Conservation (phyloP, 2,888 invertebrate species). For the Phanerotoma sp. region DNA sequence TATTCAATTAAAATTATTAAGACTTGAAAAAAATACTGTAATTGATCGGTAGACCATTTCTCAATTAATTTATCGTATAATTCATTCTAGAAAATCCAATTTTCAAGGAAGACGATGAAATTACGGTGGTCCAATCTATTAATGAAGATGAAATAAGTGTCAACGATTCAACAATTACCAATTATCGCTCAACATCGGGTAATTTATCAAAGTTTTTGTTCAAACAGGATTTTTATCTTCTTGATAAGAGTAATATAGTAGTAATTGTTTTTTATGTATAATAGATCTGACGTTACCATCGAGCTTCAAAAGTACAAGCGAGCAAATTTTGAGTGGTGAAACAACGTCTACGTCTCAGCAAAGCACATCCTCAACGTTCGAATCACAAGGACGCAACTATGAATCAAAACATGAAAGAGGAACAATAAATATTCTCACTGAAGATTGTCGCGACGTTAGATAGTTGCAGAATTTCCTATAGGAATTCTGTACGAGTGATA, state of each 20-base stretch:
- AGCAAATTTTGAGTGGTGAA: not conserved
- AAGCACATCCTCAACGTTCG: constrained; percentile 1
- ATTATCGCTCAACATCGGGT: not conserved
- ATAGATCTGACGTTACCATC: constrained; percentile 6
- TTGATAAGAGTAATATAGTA: not conserved
- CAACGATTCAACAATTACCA: not conserved
- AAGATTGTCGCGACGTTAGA: constrained; percentile 17
- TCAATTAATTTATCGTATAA: not conserved
- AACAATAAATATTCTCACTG: constrained; percentile 15
- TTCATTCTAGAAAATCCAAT: not conserved
- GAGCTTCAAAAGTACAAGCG: not conserved
- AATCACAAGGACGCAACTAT: constrained; percentile 1
- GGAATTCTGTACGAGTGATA: too few species aligned
- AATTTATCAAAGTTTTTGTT: not conserved
- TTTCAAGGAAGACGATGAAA: not conserved
- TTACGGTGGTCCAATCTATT: not conserved
- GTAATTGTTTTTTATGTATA: not conserved
- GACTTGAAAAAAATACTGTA: not conserved
- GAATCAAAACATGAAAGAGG: constrained; percentile 15
- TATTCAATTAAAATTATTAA: not conserved
- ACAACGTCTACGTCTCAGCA: constrained; percentile 3
- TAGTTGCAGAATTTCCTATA: constrained; percentile 11
- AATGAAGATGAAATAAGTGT: not conserved
- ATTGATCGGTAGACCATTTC: not conserved
- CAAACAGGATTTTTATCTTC: not conserved